Evolutionary conservation across 2,797 vertebrate species (phyloP).

Genomic region (Brachyalestes nurse): DNA sequence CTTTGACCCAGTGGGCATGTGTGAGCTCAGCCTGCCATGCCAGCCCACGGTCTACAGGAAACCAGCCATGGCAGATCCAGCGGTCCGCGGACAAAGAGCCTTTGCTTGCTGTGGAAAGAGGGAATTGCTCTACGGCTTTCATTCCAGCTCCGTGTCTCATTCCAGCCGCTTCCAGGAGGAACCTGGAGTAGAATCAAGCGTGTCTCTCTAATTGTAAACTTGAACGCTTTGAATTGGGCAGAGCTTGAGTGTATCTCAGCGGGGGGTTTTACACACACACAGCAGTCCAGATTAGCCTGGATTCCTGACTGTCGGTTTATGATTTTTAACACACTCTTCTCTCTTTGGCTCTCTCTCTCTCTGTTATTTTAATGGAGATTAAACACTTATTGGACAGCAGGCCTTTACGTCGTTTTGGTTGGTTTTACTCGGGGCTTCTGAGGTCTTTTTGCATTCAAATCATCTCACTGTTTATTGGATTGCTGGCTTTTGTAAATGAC

Average conservation of each 20-base stretch:
- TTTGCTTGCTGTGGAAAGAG: conserved; percentile 35
- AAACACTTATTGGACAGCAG: too few relatives aligned
- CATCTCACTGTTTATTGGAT: too few relatives aligned
- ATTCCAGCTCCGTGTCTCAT: background rate
- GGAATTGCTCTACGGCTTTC: conserved; percentile 19
- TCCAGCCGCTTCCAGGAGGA: conserved; percentile 36
- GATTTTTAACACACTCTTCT: background rate
- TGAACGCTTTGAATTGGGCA: conserved; percentile 4
- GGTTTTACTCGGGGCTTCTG: too few relatives aligned
- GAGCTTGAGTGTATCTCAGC: background rate
- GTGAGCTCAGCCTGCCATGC: conserved; percentile 34
- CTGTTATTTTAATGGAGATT: too few relatives aligned
- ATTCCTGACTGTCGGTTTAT: conserved; percentile 4
- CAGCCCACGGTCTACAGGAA: conserved; percentile 43
- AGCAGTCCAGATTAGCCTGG: background rate
- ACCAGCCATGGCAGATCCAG: conserved; percentile 35
- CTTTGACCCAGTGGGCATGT: conserved; percentile 72
- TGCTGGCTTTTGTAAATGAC: too few relatives aligned
- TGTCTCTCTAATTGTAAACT: conserved; percentile 2
- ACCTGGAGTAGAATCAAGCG: conserved; percentile 13
- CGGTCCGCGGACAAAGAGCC: conserved; percentile 37
- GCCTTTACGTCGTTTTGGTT: too few relatives aligned
- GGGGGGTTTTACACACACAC: conserved; percentile 9
- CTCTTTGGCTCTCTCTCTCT: background rate
- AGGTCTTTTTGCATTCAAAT: too few relatives aligned